Conservation (phyloP, 2,888 invertebrate genomes). For the Andrena trimmerana region DNA sequence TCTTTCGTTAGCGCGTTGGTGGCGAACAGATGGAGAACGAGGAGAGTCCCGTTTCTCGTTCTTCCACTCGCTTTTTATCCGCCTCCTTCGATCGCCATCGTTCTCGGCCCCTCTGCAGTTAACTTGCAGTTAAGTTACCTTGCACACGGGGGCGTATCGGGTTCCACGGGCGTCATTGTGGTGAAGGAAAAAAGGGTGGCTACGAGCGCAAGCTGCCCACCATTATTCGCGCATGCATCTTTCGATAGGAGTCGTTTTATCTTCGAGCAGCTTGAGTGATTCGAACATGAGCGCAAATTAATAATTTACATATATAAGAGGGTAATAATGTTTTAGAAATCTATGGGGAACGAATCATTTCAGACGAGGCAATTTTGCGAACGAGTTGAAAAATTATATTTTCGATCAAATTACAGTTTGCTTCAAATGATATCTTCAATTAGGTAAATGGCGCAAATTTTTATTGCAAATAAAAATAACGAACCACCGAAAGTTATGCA, state of each 20-base stretch:
- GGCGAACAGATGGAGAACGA: slow-evolving; percentile 44
- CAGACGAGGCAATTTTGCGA: too few relatives aligned
- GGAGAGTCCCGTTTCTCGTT: slow-evolving; percentile 24
- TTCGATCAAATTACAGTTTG: too few relatives aligned
- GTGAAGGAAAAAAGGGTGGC: not conserved
- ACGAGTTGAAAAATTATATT: too few relatives aligned
- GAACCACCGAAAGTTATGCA: too few relatives aligned
- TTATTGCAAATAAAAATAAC: too few relatives aligned
- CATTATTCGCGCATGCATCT: not conserved
- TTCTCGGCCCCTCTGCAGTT: slow-evolving; percentile 8
- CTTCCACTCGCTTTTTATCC: slow-evolving; percentile 24
- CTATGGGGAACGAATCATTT: too few relatives aligned
- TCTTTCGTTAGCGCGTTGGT: slow-evolving; percentile 27
- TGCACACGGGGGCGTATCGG: slow-evolving; percentile 15
- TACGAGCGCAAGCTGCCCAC: not conserved
- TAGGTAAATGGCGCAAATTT: too few relatives aligned
- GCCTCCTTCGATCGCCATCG: not conserved
- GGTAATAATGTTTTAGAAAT: too few relatives aligned
- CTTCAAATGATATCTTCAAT: too few relatives aligned
- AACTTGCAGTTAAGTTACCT: slow-evolving; percentile 22
- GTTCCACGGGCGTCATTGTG: slow-evolving; percentile 20
- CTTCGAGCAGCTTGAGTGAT: not conserved
- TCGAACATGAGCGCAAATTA: too few relatives aligned
- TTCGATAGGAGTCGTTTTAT: not conserved
- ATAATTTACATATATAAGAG: too few relatives aligned